phyloP scores from a whole-genome alignment of 2,888 invertebrate species.

The Apomyelois bistriatella region DNA sequence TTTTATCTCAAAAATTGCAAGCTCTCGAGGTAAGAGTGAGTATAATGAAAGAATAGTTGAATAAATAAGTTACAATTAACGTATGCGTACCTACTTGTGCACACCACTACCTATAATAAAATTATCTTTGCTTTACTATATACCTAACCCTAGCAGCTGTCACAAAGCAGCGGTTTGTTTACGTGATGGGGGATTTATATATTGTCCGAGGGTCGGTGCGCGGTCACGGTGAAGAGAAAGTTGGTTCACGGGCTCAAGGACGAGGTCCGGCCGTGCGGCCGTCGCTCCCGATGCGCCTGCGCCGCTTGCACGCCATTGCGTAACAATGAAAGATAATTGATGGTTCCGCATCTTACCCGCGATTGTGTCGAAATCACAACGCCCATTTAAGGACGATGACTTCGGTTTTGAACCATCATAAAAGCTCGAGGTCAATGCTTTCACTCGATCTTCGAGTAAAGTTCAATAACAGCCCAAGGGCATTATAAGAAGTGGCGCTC shows the following conservation, averaged over 20 bases:
- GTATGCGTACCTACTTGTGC: too few species aligned
- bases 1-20: too few species aligned
- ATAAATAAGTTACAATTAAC: too few species aligned
- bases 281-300: slow-evolving; percentile 43
- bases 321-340: slow-evolving; percentile 58
- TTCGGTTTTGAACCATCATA: slow-evolving; percentile 39
- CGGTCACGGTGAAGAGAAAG: slow-evolving; percentile 59
- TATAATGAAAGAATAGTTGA: too few species aligned
- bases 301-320: slow-evolving; percentile 30
- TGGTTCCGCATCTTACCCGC: slow-evolving; percentile 22
- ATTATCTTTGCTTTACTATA: too few species aligned
- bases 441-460: slow-evolving; percentile 27
- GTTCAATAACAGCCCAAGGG: slow-evolving; percentile 20
- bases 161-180: slow-evolving; percentile 16
- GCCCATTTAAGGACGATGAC: slow-evolving; percentile 64
- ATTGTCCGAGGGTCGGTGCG: slow-evolving; percentile 27
- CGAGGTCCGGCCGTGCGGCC: slow-evolving; percentile 50
- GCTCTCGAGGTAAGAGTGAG: too few species aligned
- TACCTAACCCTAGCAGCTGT: too few species aligned
- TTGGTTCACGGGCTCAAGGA: slow-evolving; percentile 65
- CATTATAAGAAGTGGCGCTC: not conserved
- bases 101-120: too few species aligned
- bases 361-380: slow-evolving; percentile 52
- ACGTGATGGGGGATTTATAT: slow-evolving; percentile 38
- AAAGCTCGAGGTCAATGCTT: slow-evolving; percentile 38